Base-by-base conservation (phyloP, 2,888 invertebrate species). In the Leptopterna dolabrata region DNA sequence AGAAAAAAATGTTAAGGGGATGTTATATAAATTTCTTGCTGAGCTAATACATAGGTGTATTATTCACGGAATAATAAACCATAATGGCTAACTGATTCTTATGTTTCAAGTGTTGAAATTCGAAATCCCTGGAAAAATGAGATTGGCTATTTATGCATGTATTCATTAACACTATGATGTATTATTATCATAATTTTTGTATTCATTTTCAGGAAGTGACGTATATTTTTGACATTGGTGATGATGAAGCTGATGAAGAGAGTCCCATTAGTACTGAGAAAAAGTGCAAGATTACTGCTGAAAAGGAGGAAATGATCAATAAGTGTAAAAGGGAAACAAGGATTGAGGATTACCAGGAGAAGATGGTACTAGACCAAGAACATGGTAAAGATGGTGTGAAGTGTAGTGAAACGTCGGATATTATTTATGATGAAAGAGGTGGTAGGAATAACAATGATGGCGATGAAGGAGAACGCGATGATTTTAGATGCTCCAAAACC, bases 171-270 rank as follows among this genome's bases (percentile, higher is more conserved):
- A n/a, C n/a, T n/a, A n/a, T n/a, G n/a, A n/a, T n/a, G n/a, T n/a
- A n/a, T n/a, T n/a, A n/a, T n/a, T n/a, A n/a, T n/a, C n/a, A 36
- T 36, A 7, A 36, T 36, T 36, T 36, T 36, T 36, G 2, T 36
- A 36, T 36, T 76, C 1, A 41, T 36, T 76, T 76, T 13, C 36
- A 76, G 73, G 73, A 76, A 19, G 73, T 51, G 81, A 81, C 81
- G 29, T 81, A 27, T 81, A 76, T 76, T n/a, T 41, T 76, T 14
- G 73, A 76, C 16, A 36, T 76, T n/a, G 19, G 73, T 13, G 73
- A 63, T 27, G 36, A 36, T 36, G 63, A 63, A 2, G 11, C 27
- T 24, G 63, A 63, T 6, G 63, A 63, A 27, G 24, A 19, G 19
- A 19, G 19, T 19, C 3, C 2, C 13, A 1, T 1, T 0, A n/a